A percentile compares a stretch with the other conserved stretches of the same genome.
Conservation (phyloP, 92 coral and sea anemone species). For the Heliopora coerulea region DNA sequence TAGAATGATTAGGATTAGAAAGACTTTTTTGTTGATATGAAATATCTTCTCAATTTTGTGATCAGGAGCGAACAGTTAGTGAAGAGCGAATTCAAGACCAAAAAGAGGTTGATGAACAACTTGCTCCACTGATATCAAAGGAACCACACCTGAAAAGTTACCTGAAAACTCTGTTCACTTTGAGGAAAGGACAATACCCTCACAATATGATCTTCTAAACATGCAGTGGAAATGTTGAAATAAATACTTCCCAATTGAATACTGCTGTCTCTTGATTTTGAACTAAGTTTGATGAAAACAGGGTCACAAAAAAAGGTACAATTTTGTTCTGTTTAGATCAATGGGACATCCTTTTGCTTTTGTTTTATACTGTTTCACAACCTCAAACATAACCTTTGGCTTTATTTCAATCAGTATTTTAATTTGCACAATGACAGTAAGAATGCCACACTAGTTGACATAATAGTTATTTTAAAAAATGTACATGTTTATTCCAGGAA, state of each 20-base stretch:
- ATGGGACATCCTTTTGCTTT: too few species aligned
- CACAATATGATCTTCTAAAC: slow-evolving; percentile 88
- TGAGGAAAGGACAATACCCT: slow-evolving; percentile 95
- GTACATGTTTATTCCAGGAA: too few species aligned
- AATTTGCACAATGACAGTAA: too few species aligned
- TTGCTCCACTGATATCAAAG: slow-evolving; percentile 72
- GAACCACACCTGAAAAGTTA: slow-evolving; percentile 88
- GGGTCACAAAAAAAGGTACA: too few species aligned
- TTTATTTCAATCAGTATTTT: too few species aligned
- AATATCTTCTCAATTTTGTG: background rate
- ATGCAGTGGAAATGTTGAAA: background rate
- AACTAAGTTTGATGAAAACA: background rate
- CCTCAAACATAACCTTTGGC: too few species aligned
- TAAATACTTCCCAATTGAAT: background rate
- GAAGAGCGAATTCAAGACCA: slow-evolving; percentile 83
- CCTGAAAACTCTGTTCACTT: slow-evolving; percentile 74
- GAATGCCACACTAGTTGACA: too few species aligned
- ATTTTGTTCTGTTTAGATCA: too few species aligned
- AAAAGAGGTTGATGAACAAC: slow-evolving; percentile 83
- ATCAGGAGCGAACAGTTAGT: slow-evolving; percentile 81
- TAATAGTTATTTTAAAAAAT: too few species aligned
- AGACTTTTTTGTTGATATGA: background rate
- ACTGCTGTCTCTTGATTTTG: background rate
- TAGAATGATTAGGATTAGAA: too few species aligned
- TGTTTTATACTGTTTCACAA: too few species aligned